Percentiles rank a stretch among this genome's conserved stretches.
These are phyloP conservation scores for Nothoprocta pentlandii DNA, from an alignment of 2,113 vertebrate species.

Conservation along the genomic window DNA sequence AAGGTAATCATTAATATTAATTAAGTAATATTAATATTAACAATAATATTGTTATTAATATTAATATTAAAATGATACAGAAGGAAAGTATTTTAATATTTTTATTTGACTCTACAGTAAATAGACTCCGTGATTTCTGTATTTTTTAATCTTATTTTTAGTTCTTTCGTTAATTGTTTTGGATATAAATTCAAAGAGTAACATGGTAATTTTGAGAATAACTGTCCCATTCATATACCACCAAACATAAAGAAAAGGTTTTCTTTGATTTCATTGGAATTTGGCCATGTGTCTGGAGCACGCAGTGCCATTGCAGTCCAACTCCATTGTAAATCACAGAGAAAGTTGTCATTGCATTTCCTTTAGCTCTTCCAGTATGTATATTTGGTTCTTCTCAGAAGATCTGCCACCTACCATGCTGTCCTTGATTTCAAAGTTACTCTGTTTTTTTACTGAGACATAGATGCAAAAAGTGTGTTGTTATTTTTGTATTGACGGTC, in stretches of 20 bases:
- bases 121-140: not conserved
- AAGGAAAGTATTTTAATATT: slow-evolving; percentile 38
- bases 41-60: too few species aligned
- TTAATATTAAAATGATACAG: not conserved
- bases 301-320: not conserved
- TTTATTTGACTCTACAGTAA: not conserved
- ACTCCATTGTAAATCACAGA: not conserved
- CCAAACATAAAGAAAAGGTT: not conserved
- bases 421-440: not conserved
- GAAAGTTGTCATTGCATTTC: not conserved
- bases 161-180: not conserved
- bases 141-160: not conserved
- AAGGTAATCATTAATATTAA: not conserved
- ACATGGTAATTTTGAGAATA: not conserved
- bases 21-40: too few species aligned
- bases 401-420: not conserved
- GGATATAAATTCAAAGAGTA: not conserved
- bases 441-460: not conserved
- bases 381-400: not conserved
- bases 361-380: not conserved
- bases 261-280: not conserved
- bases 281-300: not conserved
- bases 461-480: not conserved
- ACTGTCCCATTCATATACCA: not conserved
- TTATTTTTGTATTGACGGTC: not conserved